Evolutionary conservation across 2,888 invertebrate genomes (phyloP).

Genomic region (Lasioglossum oenotherae): DNA sequence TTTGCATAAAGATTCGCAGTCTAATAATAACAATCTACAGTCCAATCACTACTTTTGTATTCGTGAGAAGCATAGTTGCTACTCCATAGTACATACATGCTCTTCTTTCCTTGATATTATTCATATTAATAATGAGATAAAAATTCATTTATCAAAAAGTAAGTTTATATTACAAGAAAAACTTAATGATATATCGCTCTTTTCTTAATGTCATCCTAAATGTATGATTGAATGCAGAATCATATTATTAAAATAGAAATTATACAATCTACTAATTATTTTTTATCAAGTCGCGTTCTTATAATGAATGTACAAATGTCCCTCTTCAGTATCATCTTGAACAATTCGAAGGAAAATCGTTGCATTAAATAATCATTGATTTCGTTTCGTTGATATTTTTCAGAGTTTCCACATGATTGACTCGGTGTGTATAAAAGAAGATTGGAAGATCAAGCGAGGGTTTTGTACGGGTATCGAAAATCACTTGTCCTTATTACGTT

Average conservation of each 20-base stretch:
- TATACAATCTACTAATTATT: neutral
- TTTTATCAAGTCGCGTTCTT: neutral
- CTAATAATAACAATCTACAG: no score
- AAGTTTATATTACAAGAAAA: neutral
- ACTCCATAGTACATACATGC: no score
- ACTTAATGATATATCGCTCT: no score
- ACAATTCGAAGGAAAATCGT: neutral
- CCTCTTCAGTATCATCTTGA: no score
- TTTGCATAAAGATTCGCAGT: no score
- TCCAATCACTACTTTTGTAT: no score
- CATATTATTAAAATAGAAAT: neutral
- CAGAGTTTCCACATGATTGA: neutral
- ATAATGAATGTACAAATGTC: no score
- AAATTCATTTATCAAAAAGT: neutral
- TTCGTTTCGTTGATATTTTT: neutral
- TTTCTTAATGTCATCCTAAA: neutral
- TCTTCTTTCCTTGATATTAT: no score
- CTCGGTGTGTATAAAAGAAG: neutral
- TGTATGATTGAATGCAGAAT: no score
- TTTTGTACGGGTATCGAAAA: neutral
- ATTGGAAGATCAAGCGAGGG: neutral
- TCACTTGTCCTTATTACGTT: constrained; percentile 39
- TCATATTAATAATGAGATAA: no score
- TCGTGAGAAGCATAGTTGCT: neutral
- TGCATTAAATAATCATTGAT: neutral